phyloP scores from a whole-genome alignment of 2,888 invertebrate species.

The Poecilobothrus nobilitatus region DNA sequence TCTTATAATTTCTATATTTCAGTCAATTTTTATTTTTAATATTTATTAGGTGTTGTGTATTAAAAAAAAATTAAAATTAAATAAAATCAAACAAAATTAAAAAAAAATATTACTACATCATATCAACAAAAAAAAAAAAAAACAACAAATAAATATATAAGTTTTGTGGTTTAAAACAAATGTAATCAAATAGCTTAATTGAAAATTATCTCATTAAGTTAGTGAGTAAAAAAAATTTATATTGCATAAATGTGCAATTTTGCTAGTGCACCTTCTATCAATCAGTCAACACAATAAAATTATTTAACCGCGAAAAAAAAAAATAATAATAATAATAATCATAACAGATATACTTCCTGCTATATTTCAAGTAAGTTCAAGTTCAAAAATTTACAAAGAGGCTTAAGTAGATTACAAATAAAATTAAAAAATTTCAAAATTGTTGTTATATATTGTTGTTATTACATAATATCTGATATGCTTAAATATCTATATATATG shows the following conservation, averaged over 20 bases:
- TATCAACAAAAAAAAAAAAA: neutral
- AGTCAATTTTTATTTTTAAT: no score
- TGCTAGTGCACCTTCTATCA: no score
- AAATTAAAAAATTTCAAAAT: no score
- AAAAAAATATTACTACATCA: neutral
- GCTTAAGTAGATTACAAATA: neutral
- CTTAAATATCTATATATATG: no score
- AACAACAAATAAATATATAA: neutral
- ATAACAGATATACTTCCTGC: neutral
- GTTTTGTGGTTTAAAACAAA: neutral
- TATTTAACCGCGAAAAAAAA: conserved; percentile 6
- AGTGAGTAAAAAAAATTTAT: neutral
- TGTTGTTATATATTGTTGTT: no score
- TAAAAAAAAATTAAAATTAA: no score
- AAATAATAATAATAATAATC: no score
- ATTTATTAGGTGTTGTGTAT: no score
- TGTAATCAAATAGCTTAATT: neutral
- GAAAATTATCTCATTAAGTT: neutral
- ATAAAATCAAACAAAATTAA: no score
- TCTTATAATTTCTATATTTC: no score
- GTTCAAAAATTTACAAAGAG: neutral
- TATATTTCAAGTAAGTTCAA: neutral
- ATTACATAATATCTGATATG: no score
- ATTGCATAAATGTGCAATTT: neutral
- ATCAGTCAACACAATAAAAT: neutral